Base-by-base conservation (phyloP, 2,888 invertebrate genomes). In the Anoplius nigerrimus region DNA sequence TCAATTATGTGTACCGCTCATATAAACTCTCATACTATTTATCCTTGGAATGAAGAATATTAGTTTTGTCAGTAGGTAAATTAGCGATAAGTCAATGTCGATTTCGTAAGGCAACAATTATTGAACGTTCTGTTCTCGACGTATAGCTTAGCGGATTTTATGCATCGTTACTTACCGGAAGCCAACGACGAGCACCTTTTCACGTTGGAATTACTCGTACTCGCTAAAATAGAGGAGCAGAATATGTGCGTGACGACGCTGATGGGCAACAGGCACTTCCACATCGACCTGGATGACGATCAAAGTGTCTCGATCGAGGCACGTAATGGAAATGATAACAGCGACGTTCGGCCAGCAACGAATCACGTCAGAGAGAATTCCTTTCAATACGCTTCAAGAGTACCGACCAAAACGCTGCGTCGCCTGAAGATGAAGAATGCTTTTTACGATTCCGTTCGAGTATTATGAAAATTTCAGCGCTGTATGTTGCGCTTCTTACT, bases 131-230 rank as follows among this genome's bases (percentile, higher is more conserved):
- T 42, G n/a, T 56, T 46, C 16, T 13, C 20, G 5, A 62, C 52
- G n/a, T 18, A 18, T 58, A 87, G 92, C 82, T 89, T 98, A 84
- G 96, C 96, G 0, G 91, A 93, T 65, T 95, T 96, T 80, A 94
- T 97, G 93, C 91, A 94, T 75, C 92, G 93, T 43, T 93, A 95
- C 86, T 92, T 94, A 22, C 94, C 95, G 0, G 93, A 93, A 66
- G 93, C 92, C 0, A 89, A 92, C 53, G 97, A 97, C 85, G 91
- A 92, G 24, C 97, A 97, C 89, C 88, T 97, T 52, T 95, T 94
- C 87, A 92, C 92, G 0, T 88, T 97, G 77, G 97, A 97, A 86
- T 90, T 91, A 60, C 89, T 93, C 76, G 93, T 95, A 0, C 82
- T 86, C 21, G 76, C 81, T 0, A 82, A 84, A 61, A 87, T 91